A percentile compares a stretch with the other conserved stretches of the same genome.
Evolutionary conservation across 92 coral and sea anemone genomes (phyloP).

Genomic region (Umimayanthus kanabou): DNA sequence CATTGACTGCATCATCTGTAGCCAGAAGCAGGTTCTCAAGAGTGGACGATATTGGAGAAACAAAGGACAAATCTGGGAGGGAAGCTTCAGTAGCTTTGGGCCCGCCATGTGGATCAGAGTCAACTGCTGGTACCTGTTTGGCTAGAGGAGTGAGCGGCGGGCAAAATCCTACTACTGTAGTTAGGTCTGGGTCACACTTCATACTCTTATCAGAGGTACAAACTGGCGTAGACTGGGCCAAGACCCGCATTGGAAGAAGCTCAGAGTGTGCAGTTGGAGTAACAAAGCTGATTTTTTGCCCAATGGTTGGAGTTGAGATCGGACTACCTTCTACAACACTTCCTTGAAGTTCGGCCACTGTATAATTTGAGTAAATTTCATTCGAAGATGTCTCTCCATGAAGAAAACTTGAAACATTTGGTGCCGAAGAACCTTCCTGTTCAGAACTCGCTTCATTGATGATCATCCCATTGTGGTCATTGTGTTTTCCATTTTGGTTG

Average conservation of each 20-base stretch:
- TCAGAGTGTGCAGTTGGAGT: conserved; percentile 9
- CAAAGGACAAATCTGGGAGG: conserved; percentile 15
- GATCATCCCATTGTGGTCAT: no score
- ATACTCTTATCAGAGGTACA: background rate
- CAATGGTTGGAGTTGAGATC: background rate
- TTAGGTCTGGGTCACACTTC: background rate
- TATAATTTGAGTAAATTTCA: background rate
- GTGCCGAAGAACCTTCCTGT: background rate
- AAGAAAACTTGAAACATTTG: background rate
- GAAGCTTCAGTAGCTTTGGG: background rate
- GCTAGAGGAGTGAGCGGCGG: background rate
- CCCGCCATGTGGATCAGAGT: background rate
- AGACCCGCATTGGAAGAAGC: background rate
- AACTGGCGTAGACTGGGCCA: conserved; percentile 41
- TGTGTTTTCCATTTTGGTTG: background rate
- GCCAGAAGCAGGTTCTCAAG: conserved; percentile 5
- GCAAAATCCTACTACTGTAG: background rate
- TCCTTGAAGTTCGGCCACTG: background rate
- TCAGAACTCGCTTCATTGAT: background rate
- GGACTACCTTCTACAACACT: background rate
- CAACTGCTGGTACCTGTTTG: background rate
- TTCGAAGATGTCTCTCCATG: background rate
- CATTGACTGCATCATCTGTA: background rate
- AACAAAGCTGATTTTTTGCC: background rate
- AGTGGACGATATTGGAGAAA: conserved; percentile 9